A percentile compares a stretch with the other conserved stretches of the same genome.
phyloP scores from a whole-genome alignment of 2,797 vertebrate species.

The Choloepus didactylus region DNA sequence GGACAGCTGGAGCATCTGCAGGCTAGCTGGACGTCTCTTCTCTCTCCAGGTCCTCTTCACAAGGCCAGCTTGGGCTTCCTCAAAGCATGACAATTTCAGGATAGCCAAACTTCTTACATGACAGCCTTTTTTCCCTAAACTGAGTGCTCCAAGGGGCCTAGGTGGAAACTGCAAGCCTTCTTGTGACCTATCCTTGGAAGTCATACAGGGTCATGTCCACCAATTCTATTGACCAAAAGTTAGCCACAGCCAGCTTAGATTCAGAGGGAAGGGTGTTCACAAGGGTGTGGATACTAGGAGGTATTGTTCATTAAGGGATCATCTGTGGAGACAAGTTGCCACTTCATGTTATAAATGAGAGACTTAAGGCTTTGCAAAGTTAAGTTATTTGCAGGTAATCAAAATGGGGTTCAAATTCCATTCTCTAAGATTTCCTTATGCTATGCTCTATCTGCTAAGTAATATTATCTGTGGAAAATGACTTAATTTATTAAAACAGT shows the following conservation, averaged over 20 bases:
- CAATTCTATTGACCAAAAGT: background rate
- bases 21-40: background rate
- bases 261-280: background rate
- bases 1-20: background rate
- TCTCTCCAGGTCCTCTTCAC: background rate
- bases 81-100: background rate
- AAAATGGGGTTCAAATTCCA: background rate
- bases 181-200: background rate
- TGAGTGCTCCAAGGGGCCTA: background rate
- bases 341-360: background rate
- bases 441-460: background rate
- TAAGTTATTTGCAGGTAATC: background rate
- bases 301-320: background rate
- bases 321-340: background rate
- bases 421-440: background rate
- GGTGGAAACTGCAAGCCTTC: background rate
- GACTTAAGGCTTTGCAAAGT: constrained; percentile 4
- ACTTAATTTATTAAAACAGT: background rate
- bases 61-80: background rate
- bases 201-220: background rate
- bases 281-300: background rate
- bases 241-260: background rate
- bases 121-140: background rate
- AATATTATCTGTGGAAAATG: background rate
- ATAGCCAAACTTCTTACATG: background rate